Evolutionary conservation across 1,140 invertebrate species (phyloP).

Genomic region (Drosophila parabipectinata): DNA sequence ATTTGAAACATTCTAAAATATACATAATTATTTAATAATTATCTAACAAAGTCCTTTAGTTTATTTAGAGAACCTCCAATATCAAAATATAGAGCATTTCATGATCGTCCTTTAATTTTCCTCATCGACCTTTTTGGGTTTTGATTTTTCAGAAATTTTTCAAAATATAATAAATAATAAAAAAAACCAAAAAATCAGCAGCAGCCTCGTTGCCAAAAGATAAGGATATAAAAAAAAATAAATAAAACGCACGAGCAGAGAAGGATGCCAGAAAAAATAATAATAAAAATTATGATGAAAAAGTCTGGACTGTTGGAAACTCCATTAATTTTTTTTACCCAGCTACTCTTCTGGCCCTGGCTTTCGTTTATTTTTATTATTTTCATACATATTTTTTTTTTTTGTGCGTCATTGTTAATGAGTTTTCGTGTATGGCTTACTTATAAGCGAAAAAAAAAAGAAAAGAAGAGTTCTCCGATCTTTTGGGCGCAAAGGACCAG

Average conservation of each 20-base stretch:
- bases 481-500: conserved; percentile 35
- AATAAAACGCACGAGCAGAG: conserved; percentile 29
- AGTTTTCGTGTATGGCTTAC: conserved; percentile 83
- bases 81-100: conserved; percentile 11
- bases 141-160: conserved; percentile 58
- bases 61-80: neutral
- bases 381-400: conserved; percentile 43
- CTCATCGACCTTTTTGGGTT: neutral
- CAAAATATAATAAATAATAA: conserved; percentile 76
- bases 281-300: conserved; percentile 78
- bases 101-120: neutral
- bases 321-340: conserved; percentile 78
- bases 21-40: too few species aligned
- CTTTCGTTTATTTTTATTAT: conserved; percentile 23
- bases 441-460: conserved; percentile 48
- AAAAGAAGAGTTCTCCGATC: neutral
- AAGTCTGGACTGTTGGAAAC: conserved; percentile 61
- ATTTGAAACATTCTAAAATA: too few species aligned
- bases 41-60: too few species aligned
- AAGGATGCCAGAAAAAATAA: conserved; percentile 45
- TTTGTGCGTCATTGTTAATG: conserved; percentile 80
- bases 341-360: conserved; percentile 27
- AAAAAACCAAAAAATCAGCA: conserved; percentile 30
- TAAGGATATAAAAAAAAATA: conserved; percentile 29
- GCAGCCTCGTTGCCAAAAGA: conserved; percentile 28